Percentiles rank a stretch among this genome's conserved stretches.
Evolutionary conservation across 2,797 vertebrate species (phyloP).

Genomic region (Rhabdophis nuchalis): DNA sequence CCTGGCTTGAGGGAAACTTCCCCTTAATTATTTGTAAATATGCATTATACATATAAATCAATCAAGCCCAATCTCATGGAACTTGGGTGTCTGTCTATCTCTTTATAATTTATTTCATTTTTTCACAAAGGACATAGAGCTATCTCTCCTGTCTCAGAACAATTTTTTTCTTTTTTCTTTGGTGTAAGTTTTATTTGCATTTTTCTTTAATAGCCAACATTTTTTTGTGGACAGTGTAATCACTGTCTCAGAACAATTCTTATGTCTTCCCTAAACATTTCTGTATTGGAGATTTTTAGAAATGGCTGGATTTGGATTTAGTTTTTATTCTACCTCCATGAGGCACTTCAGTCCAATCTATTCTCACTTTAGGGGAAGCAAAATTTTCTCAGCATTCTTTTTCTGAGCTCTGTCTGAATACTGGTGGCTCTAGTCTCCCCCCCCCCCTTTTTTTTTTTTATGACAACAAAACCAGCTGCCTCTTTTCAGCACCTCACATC

Average conservation of each 20-base stretch:
- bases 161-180: too few species aligned
- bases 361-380: not conserved
- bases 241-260: not conserved
- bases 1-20: not conserved
- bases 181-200: too few species aligned
- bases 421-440: not conserved
- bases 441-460: not conserved
- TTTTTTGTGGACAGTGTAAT: too few species aligned
- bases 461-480: slow-evolving; percentile 33
- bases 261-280: not conserved
- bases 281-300: not conserved
- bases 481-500: slow-evolving; percentile 39
- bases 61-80: not conserved
- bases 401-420: not conserved
- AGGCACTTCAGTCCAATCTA: not conserved
- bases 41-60: not conserved
- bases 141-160: not conserved
- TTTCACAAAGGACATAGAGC: not conserved
- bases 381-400: not conserved
- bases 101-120: not conserved
- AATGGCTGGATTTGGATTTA: not conserved
- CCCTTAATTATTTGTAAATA: not conserved
- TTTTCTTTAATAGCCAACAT: too few species aligned
- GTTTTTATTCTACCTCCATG: not conserved
- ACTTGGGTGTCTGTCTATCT: not conserved